Conservation (phyloP, 2,113 vertebrate species). For the Lipophrys pholis region DNA sequence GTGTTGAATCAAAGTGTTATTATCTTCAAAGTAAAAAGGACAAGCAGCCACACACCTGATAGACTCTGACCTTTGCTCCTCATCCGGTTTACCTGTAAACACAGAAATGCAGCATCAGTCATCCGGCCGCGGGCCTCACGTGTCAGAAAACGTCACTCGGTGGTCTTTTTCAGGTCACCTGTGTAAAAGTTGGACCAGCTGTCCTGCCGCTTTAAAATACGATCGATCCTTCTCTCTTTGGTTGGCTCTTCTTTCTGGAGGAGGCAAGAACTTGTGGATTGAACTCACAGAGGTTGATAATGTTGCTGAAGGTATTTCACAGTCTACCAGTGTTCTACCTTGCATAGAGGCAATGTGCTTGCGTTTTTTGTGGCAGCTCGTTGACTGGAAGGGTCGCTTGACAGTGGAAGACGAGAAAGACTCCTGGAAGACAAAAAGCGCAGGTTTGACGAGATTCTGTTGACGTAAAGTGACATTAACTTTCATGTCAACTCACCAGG, state of each 20-base stretch:
- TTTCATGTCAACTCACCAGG: constrained; percentile 65
- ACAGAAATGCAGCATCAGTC: constrained; percentile 32
- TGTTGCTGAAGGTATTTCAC: background rate
- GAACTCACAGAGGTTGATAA: background rate
- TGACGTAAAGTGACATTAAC: background rate
- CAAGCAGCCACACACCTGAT: constrained; percentile 56
- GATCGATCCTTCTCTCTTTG: constrained; percentile 57
- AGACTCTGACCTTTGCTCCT: constrained; percentile 62
- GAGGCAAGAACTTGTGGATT: background rate
- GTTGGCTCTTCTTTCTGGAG: constrained; percentile 73
- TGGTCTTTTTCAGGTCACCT: constrained; percentile 49
- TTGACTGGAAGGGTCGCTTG: constrained; percentile 32
- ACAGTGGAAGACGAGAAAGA: constrained; percentile 77
- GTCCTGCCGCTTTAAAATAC: constrained; percentile 74
- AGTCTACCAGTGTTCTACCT: constrained; percentile 51
- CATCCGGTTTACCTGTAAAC: constrained; percentile 72
- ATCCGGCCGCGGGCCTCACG: background rate
- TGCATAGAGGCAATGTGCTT: constrained; percentile 68
- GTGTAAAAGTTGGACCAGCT: constrained; percentile 79
- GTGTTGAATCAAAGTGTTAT: too few relatives aligned
- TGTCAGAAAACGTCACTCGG: background rate
- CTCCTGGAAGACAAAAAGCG: constrained; percentile 64
- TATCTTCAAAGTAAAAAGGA: too few relatives aligned
- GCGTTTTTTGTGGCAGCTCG: constrained; percentile 49
- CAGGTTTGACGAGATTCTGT: background rate